These are phyloP conservation scores for Harpagifer antarcticus DNA, from an alignment of 2,797 vertebrate genomes.

Conservation along the genomic window DNA sequence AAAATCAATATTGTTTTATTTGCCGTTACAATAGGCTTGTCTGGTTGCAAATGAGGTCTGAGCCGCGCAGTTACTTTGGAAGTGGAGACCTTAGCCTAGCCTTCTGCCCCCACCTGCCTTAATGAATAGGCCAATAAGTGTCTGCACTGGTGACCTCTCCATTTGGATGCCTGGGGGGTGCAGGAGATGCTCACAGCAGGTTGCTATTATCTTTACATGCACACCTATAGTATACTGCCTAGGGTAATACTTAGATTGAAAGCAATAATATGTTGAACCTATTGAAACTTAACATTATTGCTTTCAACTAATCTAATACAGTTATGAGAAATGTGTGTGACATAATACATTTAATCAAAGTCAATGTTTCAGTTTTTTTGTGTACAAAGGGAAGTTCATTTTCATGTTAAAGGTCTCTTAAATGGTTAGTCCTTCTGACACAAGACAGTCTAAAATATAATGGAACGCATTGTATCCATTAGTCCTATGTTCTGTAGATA, in stretches of 20 bases:
- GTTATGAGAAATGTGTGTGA: no score
- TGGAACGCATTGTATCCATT: slow-evolving; percentile 65
- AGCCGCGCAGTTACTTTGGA: slow-evolving; percentile 79
- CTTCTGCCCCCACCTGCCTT: slow-evolving; percentile 63
- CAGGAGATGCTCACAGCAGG: slow-evolving; percentile 24
- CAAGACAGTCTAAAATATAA: slow-evolving; percentile 62
- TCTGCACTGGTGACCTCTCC: slow-evolving; percentile 53
- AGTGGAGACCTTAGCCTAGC: slow-evolving; percentile 70
- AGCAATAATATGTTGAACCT: no score
- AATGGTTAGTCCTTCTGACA: slow-evolving; percentile 63
- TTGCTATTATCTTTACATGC: slow-evolving; percentile 37
- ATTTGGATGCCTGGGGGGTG: slow-evolving; percentile 17
- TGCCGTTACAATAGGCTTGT: slow-evolving; percentile 88
- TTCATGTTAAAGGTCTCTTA: slow-evolving; percentile 42
- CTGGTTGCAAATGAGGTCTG: slow-evolving; percentile 86
- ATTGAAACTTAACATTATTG: no score
- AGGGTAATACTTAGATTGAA: neutral
- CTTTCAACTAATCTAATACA: no score
- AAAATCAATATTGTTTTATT: slow-evolving; percentile 91
- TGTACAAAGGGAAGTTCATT: neutral
- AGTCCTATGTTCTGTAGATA: slow-evolving; percentile 75
- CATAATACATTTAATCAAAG: no score
- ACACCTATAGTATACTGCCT: slow-evolving; percentile 5
- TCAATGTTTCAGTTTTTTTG: no score
- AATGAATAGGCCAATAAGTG: slow-evolving; percentile 75